These are phyloP conservation scores for Cranoglanis bouderius DNA, from an alignment of 2,113 vertebrate genomes.

Conservation along the genomic window DNA sequence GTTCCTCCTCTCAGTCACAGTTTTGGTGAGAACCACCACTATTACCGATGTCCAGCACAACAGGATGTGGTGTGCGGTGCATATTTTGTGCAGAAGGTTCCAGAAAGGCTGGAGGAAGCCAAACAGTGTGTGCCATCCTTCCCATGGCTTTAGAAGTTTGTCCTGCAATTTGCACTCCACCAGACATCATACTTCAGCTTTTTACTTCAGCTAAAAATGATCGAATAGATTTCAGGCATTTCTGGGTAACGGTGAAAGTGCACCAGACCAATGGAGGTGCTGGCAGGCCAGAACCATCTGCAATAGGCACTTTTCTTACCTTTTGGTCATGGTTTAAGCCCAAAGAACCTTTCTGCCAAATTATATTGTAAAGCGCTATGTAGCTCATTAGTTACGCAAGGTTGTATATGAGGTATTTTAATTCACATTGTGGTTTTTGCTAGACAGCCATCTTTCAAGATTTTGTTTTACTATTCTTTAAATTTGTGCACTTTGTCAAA, in stretches of 20 bases:
- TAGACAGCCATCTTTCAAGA: constrained; percentile 53
- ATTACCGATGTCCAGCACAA: neutral
- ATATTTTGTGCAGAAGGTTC: constrained; percentile 29
- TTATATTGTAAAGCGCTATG: constrained; percentile 70
- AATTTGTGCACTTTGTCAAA: constrained; percentile 18
- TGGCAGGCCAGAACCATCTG: constrained; percentile 57
- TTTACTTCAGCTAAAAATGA: neutral
- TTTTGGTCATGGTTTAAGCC: constrained; percentile 63
- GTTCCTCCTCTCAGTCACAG: neutral
- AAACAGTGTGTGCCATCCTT: constrained; percentile 12
- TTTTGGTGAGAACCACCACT: neutral
- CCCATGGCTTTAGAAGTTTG: constrained; percentile 12
- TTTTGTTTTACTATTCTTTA: constrained; percentile 47
- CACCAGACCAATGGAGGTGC: constrained; percentile 42
- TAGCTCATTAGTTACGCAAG: constrained; percentile 60
- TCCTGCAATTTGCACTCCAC: constrained; percentile 12
- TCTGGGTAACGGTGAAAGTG: constrained; percentile 46
- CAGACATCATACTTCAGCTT: neutral
- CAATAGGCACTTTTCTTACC: constrained; percentile 77
- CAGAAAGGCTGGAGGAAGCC: constrained; percentile 1
- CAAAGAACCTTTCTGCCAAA: constrained; percentile 58
- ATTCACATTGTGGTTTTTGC: constrained; percentile 54
- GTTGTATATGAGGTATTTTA: constrained; percentile 63
- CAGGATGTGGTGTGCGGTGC: neutral
- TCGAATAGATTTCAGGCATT: constrained; percentile 31